Evolutionary conservation across 2,888 invertebrate species (phyloP).

Genomic region (Aspidiotus rigidus): DNA sequence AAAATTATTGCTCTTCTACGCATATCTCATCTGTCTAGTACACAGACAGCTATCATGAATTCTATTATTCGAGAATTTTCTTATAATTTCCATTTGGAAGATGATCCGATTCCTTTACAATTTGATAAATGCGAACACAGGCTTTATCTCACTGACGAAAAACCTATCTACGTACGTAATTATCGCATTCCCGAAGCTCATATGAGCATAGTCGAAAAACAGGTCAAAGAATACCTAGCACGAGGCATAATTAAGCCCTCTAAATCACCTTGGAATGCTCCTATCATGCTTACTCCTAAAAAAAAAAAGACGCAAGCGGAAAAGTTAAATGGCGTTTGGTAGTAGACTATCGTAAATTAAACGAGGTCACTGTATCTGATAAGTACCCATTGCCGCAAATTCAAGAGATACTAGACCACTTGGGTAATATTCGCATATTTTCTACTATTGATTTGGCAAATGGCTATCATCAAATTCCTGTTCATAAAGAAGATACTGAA

Average conservation of each 20-base stretch:
- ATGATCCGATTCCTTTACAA: neutral
- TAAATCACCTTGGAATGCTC: constrained; percentile 35
- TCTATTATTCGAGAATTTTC: neutral
- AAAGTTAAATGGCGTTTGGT: constrained; percentile 40
- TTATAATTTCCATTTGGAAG: neutral
- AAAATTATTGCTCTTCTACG: no score
- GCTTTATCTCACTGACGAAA: constrained; percentile 29
- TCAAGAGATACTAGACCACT: constrained; percentile 38
- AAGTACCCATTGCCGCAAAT: constrained; percentile 37
- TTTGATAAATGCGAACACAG: neutral
- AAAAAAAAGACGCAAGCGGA: constrained; percentile 41
- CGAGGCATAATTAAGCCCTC: constrained; percentile 39
- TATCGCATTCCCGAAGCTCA: constrained; percentile 42
- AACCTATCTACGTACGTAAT: constrained; percentile 40
- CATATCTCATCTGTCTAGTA: no score
- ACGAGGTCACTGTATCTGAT: constrained; percentile 30
- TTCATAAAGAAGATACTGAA: constrained; percentile 23
- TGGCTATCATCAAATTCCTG: constrained; percentile 39
- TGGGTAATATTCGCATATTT: constrained; percentile 39
- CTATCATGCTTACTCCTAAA: constrained; percentile 42
- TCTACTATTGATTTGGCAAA: constrained; percentile 39
- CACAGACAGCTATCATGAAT: no score
- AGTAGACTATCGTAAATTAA: constrained; percentile 39
- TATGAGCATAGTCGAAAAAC: constrained; percentile 41
- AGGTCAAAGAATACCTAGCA: constrained; percentile 40